Percentiles rank a stretch among this genome's conserved stretches.
phyloP scores from a whole-genome alignment of 2,797 vertebrate species.

The Diplodus sargus region DNA sequence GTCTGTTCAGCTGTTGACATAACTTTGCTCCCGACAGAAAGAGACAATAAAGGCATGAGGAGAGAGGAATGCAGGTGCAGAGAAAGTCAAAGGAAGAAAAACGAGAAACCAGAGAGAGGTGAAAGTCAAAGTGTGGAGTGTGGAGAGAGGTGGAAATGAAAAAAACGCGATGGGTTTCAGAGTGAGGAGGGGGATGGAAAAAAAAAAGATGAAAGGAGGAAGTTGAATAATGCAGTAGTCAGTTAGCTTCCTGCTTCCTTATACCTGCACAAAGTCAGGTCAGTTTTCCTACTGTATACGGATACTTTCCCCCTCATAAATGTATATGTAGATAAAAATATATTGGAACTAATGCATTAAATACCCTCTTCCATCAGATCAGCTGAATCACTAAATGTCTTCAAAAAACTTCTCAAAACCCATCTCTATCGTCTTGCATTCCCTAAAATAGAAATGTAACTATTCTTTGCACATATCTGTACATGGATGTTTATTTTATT shows the following conservation, averaged over 20 bases:
- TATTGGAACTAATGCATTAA: too few species aligned
- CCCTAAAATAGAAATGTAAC: too few species aligned
- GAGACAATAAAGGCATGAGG: constrained; percentile 1
- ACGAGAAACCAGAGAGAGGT: constrained; percentile 27
- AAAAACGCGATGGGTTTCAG: constrained; percentile 40
- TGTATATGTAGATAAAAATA: background rate
- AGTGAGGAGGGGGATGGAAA: constrained; percentile 48
- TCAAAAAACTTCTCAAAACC: too few species aligned
- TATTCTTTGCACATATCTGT: too few species aligned
- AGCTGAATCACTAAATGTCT: too few species aligned
- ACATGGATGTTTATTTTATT: too few species aligned
- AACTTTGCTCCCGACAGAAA: constrained; percentile 29
- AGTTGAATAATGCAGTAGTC: constrained; percentile 82
- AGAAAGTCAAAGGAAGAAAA: constrained; percentile 35
- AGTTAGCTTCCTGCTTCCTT: constrained; percentile 64
- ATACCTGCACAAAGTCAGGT: constrained; percentile 60
- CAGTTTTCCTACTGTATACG: constrained; percentile 47
- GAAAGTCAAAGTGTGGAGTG: constrained; percentile 27
- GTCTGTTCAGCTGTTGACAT: constrained; percentile 40
- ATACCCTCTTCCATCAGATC: too few species aligned
- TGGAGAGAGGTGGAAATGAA: constrained; percentile 28
- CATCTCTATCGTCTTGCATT: too few species aligned
- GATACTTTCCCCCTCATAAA: background rate
- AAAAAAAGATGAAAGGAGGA: constrained; percentile 70
- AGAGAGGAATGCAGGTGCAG: constrained; percentile 14